A percentile compares a stretch with the other conserved stretches of the same genome.
Conservation (phyloP, 2,888 invertebrate species). For the Conomelus anceps region DNA sequence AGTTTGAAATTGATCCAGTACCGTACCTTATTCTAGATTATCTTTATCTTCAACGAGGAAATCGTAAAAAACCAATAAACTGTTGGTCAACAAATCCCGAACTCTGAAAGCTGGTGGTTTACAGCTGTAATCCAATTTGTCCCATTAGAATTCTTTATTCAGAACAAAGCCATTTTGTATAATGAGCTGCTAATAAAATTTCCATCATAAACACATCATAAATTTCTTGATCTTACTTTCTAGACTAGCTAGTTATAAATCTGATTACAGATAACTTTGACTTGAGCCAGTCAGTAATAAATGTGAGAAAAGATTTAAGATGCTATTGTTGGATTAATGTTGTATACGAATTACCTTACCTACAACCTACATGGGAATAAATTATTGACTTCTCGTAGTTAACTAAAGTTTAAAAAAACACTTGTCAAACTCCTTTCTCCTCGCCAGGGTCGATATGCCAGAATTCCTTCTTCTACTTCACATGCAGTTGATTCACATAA, state of each 20-base stretch:
- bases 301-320: not conserved
- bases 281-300: not conserved
- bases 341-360: not conserved
- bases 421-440: not conserved
- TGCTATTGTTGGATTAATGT: not conserved
- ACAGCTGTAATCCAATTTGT: not conserved
- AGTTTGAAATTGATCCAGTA: not conserved
- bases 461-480: too few relatives aligned
- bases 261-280: not conserved
- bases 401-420: not conserved
- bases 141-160: not conserved
- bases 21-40: not conserved
- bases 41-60: not conserved
- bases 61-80: not conserved
- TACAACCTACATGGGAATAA: not conserved
- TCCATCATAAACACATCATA: not conserved
- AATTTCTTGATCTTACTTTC: not conserved
- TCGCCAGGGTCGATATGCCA: not conserved
- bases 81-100: too few relatives aligned
- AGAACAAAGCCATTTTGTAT: not conserved
- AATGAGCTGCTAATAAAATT: not conserved
- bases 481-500: too few relatives aligned
- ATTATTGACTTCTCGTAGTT: not conserved
- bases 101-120: not conserved
- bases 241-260: not conserved